Evolutionary conservation across 2,797 vertebrate species (phyloP), one percentile per base, ranked within the genome.

Genomic region (Manis javanica): DNA sequence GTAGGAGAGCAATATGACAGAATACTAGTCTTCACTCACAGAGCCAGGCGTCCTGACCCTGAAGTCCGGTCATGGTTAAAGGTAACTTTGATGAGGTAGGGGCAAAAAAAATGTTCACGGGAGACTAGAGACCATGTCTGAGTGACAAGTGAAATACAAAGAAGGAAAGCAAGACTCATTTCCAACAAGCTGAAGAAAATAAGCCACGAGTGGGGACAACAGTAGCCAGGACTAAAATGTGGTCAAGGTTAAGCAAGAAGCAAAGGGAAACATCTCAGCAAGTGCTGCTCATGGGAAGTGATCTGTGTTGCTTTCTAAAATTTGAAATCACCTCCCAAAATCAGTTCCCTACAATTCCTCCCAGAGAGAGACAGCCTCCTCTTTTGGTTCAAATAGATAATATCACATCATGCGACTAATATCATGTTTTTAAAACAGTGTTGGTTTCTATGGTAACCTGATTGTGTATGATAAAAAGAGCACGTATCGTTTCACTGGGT

Each of bases 401-500:
- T 75, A 88, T 89, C 71, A 91, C 42, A 82, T 94, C 84, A 37
- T 90, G 46, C 81, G 63, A 91, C 53, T 88, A 90, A 79, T 59
- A 29, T 29, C 61, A 66, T 79, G 91, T 87, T 97, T 96, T 95
- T 77, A 83, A 96, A 94, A 87, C 57, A 81, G 2, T 13, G 15
- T 81, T 81, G 51, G 94, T 96, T 97, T 90, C 86, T 91, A 81
- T 74, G 68, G 88, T 37, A 42, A 96, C 87, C 53, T 89, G 89
- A 96, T 87, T 55, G 81, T 2, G 2, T 78, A 46, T 71, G 72
- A 63, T 96, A 53, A 94, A 95, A 77, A 94, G 31, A 85, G 31
- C 26, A 61, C 5, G 0, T 61, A 26, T 85, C 72, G 11, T 94
- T 91, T 92, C 57, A 51, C 24, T 57, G 59, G 53, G 31, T 53